Evolutionary conservation across 2,113 vertebrate genomes (phyloP).

Genomic region (Corythoichthys intestinalis): DNA sequence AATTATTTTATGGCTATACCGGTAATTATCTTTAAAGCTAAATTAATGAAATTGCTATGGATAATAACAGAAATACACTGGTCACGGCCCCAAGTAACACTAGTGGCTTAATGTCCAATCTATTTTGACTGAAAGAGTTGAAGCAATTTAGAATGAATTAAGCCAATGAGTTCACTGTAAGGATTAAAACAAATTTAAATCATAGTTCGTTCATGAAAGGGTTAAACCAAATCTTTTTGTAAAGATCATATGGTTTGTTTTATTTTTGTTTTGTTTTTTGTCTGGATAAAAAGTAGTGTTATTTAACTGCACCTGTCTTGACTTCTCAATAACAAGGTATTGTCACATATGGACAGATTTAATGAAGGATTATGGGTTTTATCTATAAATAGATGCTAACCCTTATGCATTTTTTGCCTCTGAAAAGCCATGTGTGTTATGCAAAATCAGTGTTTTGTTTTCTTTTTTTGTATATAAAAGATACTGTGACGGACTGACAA

Average conservation of each 20-base stretch:
- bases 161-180: no score
- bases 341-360: slow-evolving; percentile 4
- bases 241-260: not conserved
- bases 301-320: not conserved
- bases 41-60: not conserved
- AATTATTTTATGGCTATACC: no score
- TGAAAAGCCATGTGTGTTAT: slow-evolving; percentile 17
- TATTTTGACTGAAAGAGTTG: no score
- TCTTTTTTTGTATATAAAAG: slow-evolving; percentile 55
- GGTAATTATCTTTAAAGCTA: not conserved
- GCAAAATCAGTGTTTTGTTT: slow-evolving; percentile 34
- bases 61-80: no score
- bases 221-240: not conserved
- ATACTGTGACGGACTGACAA: slow-evolving; percentile 22
- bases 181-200: no score
- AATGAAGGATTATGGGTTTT: slow-evolving; percentile 6
- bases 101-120: no score
- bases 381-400: slow-evolving; percentile 1
- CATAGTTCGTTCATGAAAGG: no score
- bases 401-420: not conserved
- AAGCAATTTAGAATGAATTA: no score
- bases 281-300: not conserved
- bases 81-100: no score
- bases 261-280: not conserved
- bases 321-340: not conserved